These are phyloP conservation scores for Dromius quadrimaculatus DNA, from an alignment of 2,888 invertebrate genomes.

Conservation along the genomic window DNA sequence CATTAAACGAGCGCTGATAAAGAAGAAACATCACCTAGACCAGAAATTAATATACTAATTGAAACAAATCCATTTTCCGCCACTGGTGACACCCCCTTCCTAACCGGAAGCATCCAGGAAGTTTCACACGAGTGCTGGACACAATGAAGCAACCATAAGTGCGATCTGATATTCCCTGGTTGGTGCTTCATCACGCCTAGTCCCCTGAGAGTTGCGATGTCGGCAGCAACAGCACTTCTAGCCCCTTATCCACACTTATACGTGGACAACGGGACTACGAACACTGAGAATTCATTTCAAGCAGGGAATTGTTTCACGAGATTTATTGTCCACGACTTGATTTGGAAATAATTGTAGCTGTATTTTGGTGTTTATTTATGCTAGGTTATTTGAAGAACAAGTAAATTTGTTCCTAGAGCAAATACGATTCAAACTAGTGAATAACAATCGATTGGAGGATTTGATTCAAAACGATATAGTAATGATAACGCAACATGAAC, in stretches of 20 bases:
- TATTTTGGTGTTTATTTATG: too few species aligned
- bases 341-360: not conserved
- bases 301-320: not conserved
- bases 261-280: constrained; percentile 13
- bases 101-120: not conserved
- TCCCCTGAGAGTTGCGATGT: constrained; percentile 9
- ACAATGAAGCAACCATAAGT: constrained; percentile 46
- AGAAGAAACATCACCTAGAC: too few species aligned
- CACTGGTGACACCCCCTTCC: not conserved
- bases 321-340: constrained; percentile 1
- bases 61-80: not conserved
- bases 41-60: too few species aligned
- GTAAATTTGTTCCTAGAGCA: too few species aligned
- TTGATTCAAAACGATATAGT: too few species aligned
- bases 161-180: constrained; percentile 48
- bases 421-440: too few species aligned
- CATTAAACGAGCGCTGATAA: too few species aligned
- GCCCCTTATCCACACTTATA: constrained; percentile 7
- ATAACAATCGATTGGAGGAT: too few species aligned
- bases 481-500: too few species aligned
- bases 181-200: constrained; percentile 40
- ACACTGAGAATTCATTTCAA: constrained; percentile 5
- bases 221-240: not conserved
- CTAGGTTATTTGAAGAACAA: too few species aligned
- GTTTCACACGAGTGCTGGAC: constrained; percentile 1